Evolutionary conservation across 2,113 vertebrate species (phyloP).

Genomic region (Urocolius indicus): DNA sequence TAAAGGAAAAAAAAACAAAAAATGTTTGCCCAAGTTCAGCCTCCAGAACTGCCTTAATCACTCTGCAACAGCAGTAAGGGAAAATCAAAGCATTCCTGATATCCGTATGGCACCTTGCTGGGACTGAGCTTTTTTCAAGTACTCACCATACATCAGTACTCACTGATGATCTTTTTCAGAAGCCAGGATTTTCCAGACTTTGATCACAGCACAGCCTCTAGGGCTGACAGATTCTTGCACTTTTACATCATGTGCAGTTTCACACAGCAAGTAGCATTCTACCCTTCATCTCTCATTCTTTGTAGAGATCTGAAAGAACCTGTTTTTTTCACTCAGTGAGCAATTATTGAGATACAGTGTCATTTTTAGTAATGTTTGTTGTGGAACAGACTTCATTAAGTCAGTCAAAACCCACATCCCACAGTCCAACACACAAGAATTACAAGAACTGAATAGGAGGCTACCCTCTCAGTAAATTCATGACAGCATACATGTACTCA

Average conservation of each 20-base stretch:
- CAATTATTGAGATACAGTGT: neutral
- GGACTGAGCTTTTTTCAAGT: neutral
- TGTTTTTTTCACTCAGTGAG: neutral
- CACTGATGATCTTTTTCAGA: neutral
- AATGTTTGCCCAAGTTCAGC: neutral
- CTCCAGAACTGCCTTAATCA: neutral
- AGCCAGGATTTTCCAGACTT: neutral
- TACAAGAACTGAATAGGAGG: neutral
- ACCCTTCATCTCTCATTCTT: neutral
- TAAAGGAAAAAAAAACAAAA: neutral
- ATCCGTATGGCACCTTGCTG: accelerated
- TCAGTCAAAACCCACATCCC: neutral
- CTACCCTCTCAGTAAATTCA: neutral
- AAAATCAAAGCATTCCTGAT: neutral
- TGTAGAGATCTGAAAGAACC: neutral
- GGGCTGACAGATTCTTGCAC: neutral
- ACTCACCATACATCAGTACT: neutral
- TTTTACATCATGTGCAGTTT: neutral
- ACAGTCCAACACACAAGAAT: neutral
- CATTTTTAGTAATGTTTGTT: neutral
- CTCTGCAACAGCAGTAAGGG: neutral
- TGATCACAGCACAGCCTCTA: neutral
- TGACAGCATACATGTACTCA: neutral
- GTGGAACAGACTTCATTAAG: neutral
- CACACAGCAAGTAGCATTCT: neutral